phyloP scores from a whole-genome alignment of 2,888 invertebrate genomes.

The Pyrrhia umbra region DNA sequence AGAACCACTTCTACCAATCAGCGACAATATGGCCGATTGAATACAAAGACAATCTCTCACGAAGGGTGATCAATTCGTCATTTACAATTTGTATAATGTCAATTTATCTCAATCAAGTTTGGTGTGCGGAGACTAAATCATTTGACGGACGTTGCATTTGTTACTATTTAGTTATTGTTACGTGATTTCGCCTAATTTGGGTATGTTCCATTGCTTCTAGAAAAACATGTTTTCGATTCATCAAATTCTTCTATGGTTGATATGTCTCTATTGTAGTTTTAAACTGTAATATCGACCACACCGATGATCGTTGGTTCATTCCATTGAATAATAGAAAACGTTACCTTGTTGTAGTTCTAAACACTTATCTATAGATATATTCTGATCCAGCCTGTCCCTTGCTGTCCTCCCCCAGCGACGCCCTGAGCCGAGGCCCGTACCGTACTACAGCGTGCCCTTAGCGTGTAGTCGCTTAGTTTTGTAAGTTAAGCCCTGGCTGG shows the following conservation, averaged over 20 bases:
- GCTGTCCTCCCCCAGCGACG: too few relatives aligned
- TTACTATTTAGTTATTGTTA: slow-evolving; percentile 46
- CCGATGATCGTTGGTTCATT: neutral
- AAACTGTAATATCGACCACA: neutral
- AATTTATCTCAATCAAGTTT: slow-evolving; percentile 82
- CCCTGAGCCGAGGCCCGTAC: too few relatives aligned
- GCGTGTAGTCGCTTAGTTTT: too few relatives aligned
- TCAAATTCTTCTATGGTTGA: neutral
- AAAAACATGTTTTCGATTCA: neutral
- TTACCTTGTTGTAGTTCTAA: too few relatives aligned
- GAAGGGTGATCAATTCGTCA: slow-evolving; percentile 88
- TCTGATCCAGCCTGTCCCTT: too few relatives aligned
- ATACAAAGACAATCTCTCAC: slow-evolving; percentile 70
- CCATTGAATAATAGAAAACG: neutral
- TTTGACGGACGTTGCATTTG: slow-evolving; percentile 53
- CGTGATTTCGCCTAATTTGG: slow-evolving; percentile 35
- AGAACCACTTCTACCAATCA: slow-evolving; percentile 77
- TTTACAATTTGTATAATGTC: slow-evolving; percentile 88
- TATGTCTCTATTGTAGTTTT: neutral
- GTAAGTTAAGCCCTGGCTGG: too few relatives aligned
- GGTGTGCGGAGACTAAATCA: slow-evolving; percentile 51
- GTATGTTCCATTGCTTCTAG: slow-evolving; percentile 32
- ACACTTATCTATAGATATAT: too few relatives aligned
- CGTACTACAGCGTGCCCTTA: too few relatives aligned
- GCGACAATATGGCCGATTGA: slow-evolving; percentile 72